Evolutionary conservation across 92 coral and sea anemone species (phyloP).

Genomic region (Phymanthus crucifer): DNA sequence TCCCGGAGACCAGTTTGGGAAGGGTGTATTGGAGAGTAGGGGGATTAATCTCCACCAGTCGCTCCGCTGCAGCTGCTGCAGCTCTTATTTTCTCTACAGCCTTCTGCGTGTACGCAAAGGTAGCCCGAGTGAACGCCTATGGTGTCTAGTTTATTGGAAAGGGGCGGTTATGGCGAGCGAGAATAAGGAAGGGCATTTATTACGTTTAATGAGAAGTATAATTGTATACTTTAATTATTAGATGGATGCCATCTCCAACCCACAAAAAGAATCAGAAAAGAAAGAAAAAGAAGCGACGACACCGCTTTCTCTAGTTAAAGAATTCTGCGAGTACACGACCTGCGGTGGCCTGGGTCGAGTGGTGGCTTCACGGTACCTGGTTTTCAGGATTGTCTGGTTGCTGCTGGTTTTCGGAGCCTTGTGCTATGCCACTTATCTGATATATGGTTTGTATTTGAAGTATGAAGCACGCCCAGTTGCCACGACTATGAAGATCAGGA

Average conservation of each 20-base stretch:
- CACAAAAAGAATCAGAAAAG: background rate
- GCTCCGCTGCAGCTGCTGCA: too few species aligned
- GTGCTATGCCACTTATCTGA: background rate
- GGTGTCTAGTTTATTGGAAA: too few species aligned
- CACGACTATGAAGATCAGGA: background rate
- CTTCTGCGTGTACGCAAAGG: too few species aligned
- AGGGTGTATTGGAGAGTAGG: too few species aligned
- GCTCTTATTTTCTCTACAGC: too few species aligned
- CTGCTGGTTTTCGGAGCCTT: background rate
- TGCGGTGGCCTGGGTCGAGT: conserved; percentile 20
- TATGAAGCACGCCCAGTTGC: background rate
- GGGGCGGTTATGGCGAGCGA: too few species aligned
- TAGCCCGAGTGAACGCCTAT: too few species aligned
- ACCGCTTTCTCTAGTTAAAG: background rate
- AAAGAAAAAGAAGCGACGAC: background rate
- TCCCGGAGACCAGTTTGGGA: too few species aligned
- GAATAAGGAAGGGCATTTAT: too few species aligned
- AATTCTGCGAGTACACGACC: conserved; percentile 19
- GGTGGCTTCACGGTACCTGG: background rate
- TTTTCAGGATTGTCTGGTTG: conserved; percentile 12
- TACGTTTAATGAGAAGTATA: too few species aligned
- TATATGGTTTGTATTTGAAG: background rate
- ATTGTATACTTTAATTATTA: background rate
- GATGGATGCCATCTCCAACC: background rate
- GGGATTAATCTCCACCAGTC: too few species aligned